Evolutionary conservation across 2,888 invertebrate genomes (phyloP).

Genomic region (Dryomyza anilis): DNA sequence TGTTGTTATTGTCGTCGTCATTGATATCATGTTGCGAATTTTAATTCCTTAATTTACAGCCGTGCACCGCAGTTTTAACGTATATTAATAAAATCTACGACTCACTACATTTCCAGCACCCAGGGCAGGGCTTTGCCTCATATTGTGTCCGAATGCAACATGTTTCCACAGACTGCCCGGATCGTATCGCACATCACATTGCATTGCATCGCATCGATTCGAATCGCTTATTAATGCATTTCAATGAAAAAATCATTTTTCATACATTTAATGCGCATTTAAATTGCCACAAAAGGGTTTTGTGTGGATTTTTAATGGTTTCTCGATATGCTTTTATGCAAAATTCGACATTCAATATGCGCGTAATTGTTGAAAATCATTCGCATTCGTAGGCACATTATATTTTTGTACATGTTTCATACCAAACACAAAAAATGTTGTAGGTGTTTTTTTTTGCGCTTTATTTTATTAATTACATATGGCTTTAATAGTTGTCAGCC

Average conservation of each 20-base stretch:
- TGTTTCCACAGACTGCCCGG: too few relatives aligned
- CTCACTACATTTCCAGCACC: neutral
- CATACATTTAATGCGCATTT: slow-evolving; percentile 4
- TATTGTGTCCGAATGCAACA: neutral
- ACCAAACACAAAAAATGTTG: too few relatives aligned
- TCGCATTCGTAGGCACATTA: too few relatives aligned
- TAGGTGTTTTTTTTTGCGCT: too few relatives aligned
- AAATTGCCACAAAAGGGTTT: slow-evolving; percentile 3
- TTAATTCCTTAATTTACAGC: slow-evolving; percentile 20
- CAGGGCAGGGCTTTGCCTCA: neutral
- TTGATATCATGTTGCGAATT: slow-evolving; percentile 22
- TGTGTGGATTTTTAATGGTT: neutral
- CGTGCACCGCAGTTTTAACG: neutral
- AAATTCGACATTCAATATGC: too few relatives aligned
- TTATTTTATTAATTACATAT: too few relatives aligned
- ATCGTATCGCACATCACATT: too few relatives aligned
- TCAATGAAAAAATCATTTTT: slow-evolving; percentile 8
- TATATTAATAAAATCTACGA: neutral
- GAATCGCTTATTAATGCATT: slow-evolving; percentile 18
- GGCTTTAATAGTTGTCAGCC: too few relatives aligned
- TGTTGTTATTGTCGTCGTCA: neutral
- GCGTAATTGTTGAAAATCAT: neutral
- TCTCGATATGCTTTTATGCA: neutral
- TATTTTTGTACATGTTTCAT: too few relatives aligned
- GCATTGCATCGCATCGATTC: too few relatives aligned